These are phyloP conservation scores for Ommatoiulus sabulosus DNA, from an alignment of 2,888 invertebrate species.

Conservation along the genomic window DNA sequence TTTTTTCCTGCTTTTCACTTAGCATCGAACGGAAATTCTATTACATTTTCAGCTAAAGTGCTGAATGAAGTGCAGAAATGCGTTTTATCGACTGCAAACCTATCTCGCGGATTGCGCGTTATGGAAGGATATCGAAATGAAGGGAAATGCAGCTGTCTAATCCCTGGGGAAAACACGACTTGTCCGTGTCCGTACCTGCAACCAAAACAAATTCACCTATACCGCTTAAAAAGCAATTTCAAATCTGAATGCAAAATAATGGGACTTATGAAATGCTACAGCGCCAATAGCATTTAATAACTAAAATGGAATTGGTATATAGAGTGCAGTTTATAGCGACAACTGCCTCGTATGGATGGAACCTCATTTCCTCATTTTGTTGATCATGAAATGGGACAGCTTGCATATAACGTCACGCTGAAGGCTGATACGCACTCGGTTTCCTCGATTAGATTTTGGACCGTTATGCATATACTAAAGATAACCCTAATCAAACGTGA, in stretches of 20 bases:
- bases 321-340: no score
- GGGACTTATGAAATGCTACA: background rate
- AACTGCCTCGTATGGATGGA: background rate
- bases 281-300: background rate
- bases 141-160: background rate
- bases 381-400: background rate
- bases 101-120: background rate
- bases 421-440: background rate
- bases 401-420: background rate
- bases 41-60: constrained; percentile 14
- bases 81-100: background rate
- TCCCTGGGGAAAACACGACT: background rate
- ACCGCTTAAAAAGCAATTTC: background rate
- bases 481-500: background rate
- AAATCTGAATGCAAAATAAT: background rate
- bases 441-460: constrained; percentile 6
- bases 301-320: no score
- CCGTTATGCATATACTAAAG: background rate
- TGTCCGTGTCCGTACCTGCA: background rate
- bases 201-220: background rate
- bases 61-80: constrained; percentile 28
- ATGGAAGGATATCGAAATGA: background rate
- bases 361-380: background rate
- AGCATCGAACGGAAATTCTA: background rate
- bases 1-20: constrained; percentile 12